These are phyloP conservation scores for Pollenia angustigena DNA, from an alignment of 2,888 invertebrate genomes.

Conservation along the genomic window DNA sequence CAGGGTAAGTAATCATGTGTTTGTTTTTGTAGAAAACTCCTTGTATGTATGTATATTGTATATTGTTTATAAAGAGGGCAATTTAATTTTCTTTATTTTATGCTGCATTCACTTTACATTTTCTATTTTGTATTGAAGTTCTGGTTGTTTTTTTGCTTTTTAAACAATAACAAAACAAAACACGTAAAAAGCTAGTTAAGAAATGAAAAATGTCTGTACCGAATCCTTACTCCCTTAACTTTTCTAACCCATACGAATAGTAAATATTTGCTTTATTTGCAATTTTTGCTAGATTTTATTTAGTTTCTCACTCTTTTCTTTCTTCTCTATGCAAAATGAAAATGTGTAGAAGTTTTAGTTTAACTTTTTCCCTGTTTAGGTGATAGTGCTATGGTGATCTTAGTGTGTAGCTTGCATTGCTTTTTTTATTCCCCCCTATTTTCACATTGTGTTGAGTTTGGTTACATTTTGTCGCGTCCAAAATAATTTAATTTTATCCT, in stretches of 20 bases:
- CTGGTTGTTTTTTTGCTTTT: slow-evolving; percentile 17
- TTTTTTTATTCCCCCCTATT: background rate
- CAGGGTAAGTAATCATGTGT: slow-evolving; percentile 4
- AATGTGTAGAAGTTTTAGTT: background rate
- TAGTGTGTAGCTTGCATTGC: background rate
- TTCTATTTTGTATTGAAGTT: slow-evolving; percentile 24
- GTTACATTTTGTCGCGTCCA: slow-evolving; percentile 66
- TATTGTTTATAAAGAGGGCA: slow-evolving; percentile 48
- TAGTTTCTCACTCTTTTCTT: background rate
- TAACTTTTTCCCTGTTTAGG: background rate
- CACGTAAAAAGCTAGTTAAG: slow-evolving; percentile 44
- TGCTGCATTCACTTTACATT: slow-evolving; percentile 44
- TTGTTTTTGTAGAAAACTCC: background rate
- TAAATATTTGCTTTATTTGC: slow-evolving; percentile 41
- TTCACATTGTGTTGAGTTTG: slow-evolving; percentile 34
- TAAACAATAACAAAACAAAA: slow-evolving; percentile 38
- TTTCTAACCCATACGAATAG: background rate
- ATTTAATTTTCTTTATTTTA: slow-evolving; percentile 70
- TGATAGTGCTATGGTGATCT: background rate
- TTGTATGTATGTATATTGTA: slow-evolving; percentile 1
- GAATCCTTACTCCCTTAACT: slow-evolving; percentile 3
- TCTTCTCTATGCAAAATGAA: background rate
- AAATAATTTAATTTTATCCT: slow-evolving; percentile 67
- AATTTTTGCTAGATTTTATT: slow-evolving; percentile 51
- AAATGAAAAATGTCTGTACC: slow-evolving; percentile 56